phyloP scores from a whole-genome alignment of 2,797 vertebrate species.

The Onychomys arenicola region DNA sequence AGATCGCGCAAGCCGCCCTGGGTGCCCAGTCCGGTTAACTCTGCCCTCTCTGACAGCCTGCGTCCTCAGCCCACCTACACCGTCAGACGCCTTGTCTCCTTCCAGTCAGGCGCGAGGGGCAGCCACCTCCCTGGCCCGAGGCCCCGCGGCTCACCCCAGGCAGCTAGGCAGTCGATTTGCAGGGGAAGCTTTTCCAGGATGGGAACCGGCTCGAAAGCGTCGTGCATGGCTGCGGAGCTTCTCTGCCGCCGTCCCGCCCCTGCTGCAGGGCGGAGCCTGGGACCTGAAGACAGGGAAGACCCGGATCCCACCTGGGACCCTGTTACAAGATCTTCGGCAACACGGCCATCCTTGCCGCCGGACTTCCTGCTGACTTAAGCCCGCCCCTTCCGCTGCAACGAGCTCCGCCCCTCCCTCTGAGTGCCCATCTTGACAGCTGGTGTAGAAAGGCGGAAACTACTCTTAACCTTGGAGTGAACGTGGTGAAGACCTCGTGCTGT shows the following conservation, averaged over 20 bases:
- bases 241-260: not conserved
- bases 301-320: accelerated
- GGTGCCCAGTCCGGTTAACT: not conserved
- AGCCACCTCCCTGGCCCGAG: not conserved
- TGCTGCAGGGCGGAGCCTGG: accelerated
- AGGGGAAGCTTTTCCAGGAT: slow-evolving; percentile 98
- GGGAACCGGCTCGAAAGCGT: slow-evolving; percentile 96
- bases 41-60: not conserved
- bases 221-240: slow-evolving; percentile 91
- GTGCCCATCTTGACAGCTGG: accelerated
- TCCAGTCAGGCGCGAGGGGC: slow-evolving; percentile 87
- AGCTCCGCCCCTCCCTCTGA: not conserved
- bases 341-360: not conserved
- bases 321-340: accelerated
- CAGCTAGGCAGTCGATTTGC: slow-evolving; percentile 97
- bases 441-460: accelerated
- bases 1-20: not conserved
- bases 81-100: not conserved
- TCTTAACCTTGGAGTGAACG: not conserved
- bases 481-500: not conserved
- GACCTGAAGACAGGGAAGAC: accelerated
- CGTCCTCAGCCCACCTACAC: not conserved
- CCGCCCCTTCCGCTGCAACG: slow-evolving; percentile 67
- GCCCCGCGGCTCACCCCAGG: slow-evolving; percentile 93
- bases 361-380: slow-evolving; percentile 40